Base-by-base conservation (phyloP, 2,888 invertebrate species). In the Melanostoma mellinum region DNA sequence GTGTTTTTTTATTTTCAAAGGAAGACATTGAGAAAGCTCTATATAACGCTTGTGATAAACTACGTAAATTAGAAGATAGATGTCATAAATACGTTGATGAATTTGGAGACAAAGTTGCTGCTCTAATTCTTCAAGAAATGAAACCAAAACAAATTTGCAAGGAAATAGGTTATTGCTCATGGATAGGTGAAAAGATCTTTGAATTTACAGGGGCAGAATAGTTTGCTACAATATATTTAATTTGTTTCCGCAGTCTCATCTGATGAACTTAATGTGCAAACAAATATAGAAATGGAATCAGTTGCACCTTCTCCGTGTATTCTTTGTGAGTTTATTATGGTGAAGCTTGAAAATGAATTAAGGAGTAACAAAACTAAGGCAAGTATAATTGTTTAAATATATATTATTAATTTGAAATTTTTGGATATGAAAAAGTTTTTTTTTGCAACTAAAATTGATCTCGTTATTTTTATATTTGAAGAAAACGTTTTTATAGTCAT, bases 81-180 rank as follows among this genome's bases (percentile, higher is more conserved):
- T 97, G 97, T 89, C 93, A 94, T 86, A 89, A 92, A 65, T 95
- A 97, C 89, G 93, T 97, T 10, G 93, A 94, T 63, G 92, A 94
- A 88, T 95, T 96, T 90, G 95, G 94, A 0, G 95, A 96, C 87
- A 88, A 93, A 71, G 93, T 97, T 48, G 95, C 97, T 87, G 93
- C 93, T 10, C 90, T 97, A 68, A 90, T 97, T 61, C 92, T 94
- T 0, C 92, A 94, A 85, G 94, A 95, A 87, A 89, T 96, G 85
- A 92, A 93, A 65, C 96, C 97, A 0, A 92, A 92, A 52, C 92
- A 94, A 89, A 93, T 97, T 63, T 97, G 97, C 90, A 89, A 92
- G 0, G 92, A 94, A 82, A 89, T 97, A 5, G 93, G 93, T 55
- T 90, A 95, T 55, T 97, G 96, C 89, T 42, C 89, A 3, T 85